phyloP scores from a whole-genome alignment of 2,888 invertebrate species.

The Campoletis raptor region DNA sequence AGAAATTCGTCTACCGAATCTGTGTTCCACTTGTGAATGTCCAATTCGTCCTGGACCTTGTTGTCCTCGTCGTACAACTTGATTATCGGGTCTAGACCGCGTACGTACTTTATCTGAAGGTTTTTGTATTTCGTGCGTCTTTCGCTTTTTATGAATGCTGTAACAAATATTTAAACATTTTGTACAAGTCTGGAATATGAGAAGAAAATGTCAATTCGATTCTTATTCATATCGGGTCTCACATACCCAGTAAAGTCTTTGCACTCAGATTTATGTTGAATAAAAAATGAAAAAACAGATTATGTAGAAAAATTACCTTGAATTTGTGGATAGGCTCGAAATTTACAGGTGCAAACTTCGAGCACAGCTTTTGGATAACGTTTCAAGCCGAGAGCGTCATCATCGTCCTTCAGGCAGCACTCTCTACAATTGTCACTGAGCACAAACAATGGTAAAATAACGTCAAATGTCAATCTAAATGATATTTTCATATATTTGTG shows the following conservation, averaged over 20 bases:
- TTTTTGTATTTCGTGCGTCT: slow-evolving; percentile 95
- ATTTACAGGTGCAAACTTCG: slow-evolving; percentile 99
- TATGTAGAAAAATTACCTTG: slow-evolving; percentile 87
- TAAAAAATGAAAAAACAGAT: not conserved
- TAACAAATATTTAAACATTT: slow-evolving; percentile 70
- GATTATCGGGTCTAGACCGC: slow-evolving; percentile 97
- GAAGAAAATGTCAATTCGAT: too few relatives aligned
- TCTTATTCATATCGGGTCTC: too few relatives aligned
- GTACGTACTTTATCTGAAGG: slow-evolving; percentile 95
- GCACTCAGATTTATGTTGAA: not conserved
- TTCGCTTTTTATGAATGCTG: slow-evolving; percentile 98
- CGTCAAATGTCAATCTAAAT: not conserved
- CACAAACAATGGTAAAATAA: not conserved
- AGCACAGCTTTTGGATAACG: slow-evolving; percentile 96
- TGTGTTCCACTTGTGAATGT: slow-evolving; percentile 99
- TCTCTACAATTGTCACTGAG: slow-evolving; percentile 89
- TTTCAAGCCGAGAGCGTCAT: slow-evolving; percentile 87
- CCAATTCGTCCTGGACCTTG: slow-evolving; percentile 94
- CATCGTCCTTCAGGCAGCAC: slow-evolving; percentile 92
- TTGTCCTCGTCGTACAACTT: slow-evolving; percentile 94
- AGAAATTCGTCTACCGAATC: slow-evolving; percentile 99
- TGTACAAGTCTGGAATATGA: not conserved
- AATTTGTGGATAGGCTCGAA: slow-evolving; percentile 98
- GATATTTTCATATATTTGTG: not conserved
- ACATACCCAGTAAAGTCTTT: too few relatives aligned